Conservation (phyloP, 2,888 invertebrate species). For the Bimastos eiseni region DNA sequence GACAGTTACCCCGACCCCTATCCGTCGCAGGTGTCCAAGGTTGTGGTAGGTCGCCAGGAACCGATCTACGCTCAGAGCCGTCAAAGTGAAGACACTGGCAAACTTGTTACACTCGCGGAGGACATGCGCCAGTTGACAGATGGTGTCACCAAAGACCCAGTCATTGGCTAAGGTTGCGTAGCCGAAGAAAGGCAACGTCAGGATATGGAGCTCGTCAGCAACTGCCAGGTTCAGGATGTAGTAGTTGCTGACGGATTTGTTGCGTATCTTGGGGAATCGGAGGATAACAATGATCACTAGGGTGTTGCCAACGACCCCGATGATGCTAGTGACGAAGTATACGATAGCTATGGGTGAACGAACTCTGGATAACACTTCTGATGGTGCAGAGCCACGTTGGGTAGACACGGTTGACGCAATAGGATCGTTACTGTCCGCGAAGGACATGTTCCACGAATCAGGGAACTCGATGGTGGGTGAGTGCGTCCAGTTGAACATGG, state of each 20-base stretch:
- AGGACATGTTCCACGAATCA: neutral
- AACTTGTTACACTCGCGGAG: conserved; percentile 40
- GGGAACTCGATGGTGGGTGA: neutral
- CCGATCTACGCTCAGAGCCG: conserved; percentile 40
- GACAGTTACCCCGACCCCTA: conserved; percentile 34
- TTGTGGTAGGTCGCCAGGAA: conserved; percentile 41
- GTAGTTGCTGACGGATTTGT: conserved; percentile 34
- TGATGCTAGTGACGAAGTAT: conserved; percentile 20
- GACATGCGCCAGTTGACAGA: conserved; percentile 38
- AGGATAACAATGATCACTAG: conserved; percentile 29
- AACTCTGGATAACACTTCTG: neutral
- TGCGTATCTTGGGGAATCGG: neutral
- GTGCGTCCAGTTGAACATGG: neutral
- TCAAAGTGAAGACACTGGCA: conserved; percentile 40
- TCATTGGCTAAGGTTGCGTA: conserved; percentile 34
- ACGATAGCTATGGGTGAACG: neutral
- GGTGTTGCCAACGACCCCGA: conserved; percentile 34
- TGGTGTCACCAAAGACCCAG: conserved; percentile 38
- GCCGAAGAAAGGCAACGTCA: conserved; percentile 41
- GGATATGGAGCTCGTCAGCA: conserved; percentile 39
- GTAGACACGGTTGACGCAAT: neutral
- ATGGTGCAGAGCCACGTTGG: neutral
- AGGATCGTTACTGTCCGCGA: neutral
- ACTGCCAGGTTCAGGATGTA: conserved; percentile 44
- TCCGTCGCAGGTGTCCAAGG: conserved; percentile 37